Base-by-base conservation (phyloP, 2,888 invertebrate genomes). In the Drosophila recens region DNA sequence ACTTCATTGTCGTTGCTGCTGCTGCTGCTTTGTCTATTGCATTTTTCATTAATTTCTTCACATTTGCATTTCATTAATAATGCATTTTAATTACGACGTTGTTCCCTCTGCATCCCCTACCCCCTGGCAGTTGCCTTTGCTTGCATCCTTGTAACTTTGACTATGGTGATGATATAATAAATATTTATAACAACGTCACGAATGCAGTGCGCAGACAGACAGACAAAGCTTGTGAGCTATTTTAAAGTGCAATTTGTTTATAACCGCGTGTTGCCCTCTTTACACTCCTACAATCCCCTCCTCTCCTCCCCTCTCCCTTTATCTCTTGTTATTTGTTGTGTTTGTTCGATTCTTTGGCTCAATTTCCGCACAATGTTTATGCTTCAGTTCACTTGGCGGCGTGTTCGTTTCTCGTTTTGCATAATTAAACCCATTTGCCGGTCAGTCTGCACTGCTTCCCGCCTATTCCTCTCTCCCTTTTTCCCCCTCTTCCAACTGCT, bases 41-140 rank as follows among this genome's bases (percentile, higher is more conserved):
- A 70, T 80, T 61, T 81, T 74, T 82, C 69, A 77, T 82, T 67
- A 74, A 77, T 67, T 86, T 80, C 80, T 67, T 74, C 42, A 65
- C 75, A 83, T 89, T 87, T 82, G 77, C 90, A 89, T 90, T 75
- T 77, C 88, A 89, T 89, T 86, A 86, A 88, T 86, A 75, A 87
- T 90, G 86, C 75, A 82, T 79, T 87, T 87, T 82, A 89, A 87
- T 87, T 85, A 85, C 84, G 61, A 42, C 30, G 56, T 42, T 49
- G 58, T 66, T 38, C 36, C 42, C 9, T 9, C 30, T n/a, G 5
- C 3, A 13, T 17, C n/a, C 5, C 17, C 33, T 30, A 0, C 2
- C 2, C 20, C 20, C 27, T 11, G 9, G 15, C 17, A 5, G 10
- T n/a, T 10, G 11, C 36, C 10, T 42, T 23, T 48, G 20, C 33